Evolutionary conservation across 2,113 vertebrate species (phyloP), one percentile per base, ranked within the genome.

Genomic region (Bufo gargarizans): DNA sequence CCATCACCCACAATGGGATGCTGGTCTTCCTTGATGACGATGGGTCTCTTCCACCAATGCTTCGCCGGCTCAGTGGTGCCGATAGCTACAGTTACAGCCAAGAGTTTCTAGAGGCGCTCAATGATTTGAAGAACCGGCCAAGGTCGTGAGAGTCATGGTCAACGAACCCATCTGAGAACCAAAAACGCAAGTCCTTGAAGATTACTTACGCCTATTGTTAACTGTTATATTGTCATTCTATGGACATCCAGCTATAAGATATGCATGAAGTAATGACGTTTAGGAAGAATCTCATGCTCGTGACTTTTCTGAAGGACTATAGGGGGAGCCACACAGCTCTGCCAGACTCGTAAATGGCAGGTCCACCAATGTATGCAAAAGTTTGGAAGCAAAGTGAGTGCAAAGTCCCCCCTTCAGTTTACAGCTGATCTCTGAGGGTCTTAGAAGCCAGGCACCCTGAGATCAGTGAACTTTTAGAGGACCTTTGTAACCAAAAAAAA

Each of bases 21-120:
- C 49, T 89, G 53, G 67, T 86, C 55, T 87, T 20, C n/a, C 71
- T 77, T 8, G 55, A 77, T 45, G 49, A 85, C 55, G 82, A 69
- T 50, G 81, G 84, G 5, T 58, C 55, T 11, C 59, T 74, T 22
- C 78, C 82, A 20, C 82, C 77, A 22, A 82, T 84, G 79, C 82
- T 84, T 47, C 10, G 33, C 3, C 33, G 79, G 43, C 82, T 83
- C 76, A 84, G 69, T n/a, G 61, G 50, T 7, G 2, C 69, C 1
- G 69, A 88, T 43, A 22, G 43, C 19, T 83, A 77, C 58, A 83
- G 59, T 17, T 88, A 83, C 50, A 88, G 87, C 71, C 58, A 84
- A 56, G 87, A 88, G 72, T 88, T 84, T 19, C 45, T 61, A 1
- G 71, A 88, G 33, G 87, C 33, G 9, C 58, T 84, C 8, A 1